These are phyloP conservation scores for Artibeus lituratus DNA, from an alignment of 2,797 vertebrate genomes.

Conservation along the genomic window DNA sequence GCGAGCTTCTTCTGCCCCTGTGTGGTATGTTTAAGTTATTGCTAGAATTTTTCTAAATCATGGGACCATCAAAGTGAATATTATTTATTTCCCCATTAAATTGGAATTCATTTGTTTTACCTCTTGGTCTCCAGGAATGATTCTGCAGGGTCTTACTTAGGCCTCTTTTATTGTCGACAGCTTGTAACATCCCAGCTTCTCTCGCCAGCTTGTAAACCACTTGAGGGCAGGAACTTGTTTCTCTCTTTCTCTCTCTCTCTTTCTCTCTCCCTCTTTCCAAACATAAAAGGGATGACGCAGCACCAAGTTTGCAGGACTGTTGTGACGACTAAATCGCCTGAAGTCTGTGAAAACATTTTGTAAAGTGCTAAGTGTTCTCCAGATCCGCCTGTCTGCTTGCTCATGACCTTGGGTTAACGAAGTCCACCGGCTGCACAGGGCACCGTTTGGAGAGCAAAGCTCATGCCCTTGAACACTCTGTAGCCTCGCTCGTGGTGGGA, in stretches of 20 bases:
- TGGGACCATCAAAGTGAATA: background rate
- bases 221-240: background rate
- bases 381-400: background rate
- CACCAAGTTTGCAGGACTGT: background rate
- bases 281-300: background rate
- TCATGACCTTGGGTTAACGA: rapidly evolving
- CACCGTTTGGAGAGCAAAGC: too few species aligned
- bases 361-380: background rate
- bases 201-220: background rate
- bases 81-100: background rate
- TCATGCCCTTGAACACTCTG: background rate
- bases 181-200: background rate
- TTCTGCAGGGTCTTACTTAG: background rate
- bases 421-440: rapidly evolving
- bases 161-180: background rate
- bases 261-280: background rate
- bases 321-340: background rate
- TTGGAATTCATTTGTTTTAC: background rate
- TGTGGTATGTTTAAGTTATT: conserved; percentile 36
- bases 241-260: too few species aligned
- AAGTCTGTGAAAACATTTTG: background rate
- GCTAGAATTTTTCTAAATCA: background rate
- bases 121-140: background rate
- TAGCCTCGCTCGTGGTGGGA: rapidly evolving
- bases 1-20: background rate